phyloP scores from a whole-genome alignment of 2,888 invertebrate genomes.

The Dynastes hyllus region DNA sequence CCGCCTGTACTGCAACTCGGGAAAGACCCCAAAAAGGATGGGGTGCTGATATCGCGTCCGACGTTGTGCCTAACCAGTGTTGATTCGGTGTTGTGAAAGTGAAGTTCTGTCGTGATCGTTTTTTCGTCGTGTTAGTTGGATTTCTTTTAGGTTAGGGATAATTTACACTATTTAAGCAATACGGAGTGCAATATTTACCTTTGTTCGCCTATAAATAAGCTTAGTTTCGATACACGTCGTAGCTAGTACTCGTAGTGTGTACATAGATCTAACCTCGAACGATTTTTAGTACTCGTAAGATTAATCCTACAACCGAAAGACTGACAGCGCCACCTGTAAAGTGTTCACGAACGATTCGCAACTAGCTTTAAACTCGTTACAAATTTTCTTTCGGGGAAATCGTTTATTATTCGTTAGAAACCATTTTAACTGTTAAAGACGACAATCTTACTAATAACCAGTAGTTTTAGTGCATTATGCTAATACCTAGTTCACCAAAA shows the following conservation, averaged over 20 bases:
- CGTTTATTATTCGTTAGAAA: background rate
- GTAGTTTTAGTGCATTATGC: constrained; percentile 64
- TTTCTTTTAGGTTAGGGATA: constrained; percentile 58
- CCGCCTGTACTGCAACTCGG: constrained; percentile 65
- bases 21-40: constrained; percentile 62
- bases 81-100: constrained; percentile 71
- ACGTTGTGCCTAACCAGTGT: constrained; percentile 65
- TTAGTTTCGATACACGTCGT: background rate
- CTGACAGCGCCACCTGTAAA: constrained; percentile 54
- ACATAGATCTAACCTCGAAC: too few species aligned
- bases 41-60: constrained; percentile 61
- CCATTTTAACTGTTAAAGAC: background rate
- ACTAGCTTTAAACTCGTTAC: background rate
- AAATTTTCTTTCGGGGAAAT: constrained; percentile 1
- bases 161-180: constrained; percentile 33
- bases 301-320: constrained; percentile 10
- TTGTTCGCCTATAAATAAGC: background rate
- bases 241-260: too few species aligned
- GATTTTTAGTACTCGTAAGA: constrained; percentile 8
- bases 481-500: constrained; percentile 69
- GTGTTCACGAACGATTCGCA: constrained; percentile 51
- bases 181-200: constrained; percentile 59
- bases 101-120: constrained; percentile 70
- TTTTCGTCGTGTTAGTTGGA: constrained; percentile 41
- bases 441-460: background rate